Evolutionary conservation across 2,113 vertebrate genomes (phyloP).

Genomic region (Chaetodon auriga): DNA sequence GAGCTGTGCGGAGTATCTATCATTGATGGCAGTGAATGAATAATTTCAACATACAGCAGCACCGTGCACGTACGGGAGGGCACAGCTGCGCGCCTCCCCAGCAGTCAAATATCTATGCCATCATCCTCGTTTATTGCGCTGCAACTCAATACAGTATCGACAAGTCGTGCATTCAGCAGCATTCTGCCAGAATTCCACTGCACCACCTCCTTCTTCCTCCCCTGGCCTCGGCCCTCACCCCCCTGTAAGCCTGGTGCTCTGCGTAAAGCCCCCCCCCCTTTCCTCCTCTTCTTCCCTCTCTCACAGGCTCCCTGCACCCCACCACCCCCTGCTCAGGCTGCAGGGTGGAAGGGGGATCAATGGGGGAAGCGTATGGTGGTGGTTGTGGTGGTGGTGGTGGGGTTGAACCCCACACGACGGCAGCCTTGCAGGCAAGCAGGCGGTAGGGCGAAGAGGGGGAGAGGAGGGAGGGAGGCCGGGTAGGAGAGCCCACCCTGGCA

Average conservation of each 20-base stretch:
- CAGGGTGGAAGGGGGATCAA: constrained; percentile 64
- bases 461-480: constrained; percentile 1
- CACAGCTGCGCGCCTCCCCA: background rate
- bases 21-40: constrained; percentile 46
- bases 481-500: constrained; percentile 63
- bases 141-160: constrained; percentile 75
- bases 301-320: constrained; percentile 33
- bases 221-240: constrained; percentile 49
- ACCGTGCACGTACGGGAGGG: background rate
- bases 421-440: constrained; percentile 64
- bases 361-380: constrained; percentile 60
- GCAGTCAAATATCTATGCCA: background rate
- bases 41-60: constrained; percentile 20
- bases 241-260: constrained; percentile 44
- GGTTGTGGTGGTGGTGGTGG: constrained; percentile 24
- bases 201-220: constrained; percentile 65
- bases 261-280: constrained; percentile 5
- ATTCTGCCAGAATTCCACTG: constrained; percentile 77
- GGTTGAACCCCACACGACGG: constrained; percentile 79
- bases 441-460: constrained; percentile 3
- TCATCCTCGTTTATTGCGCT: constrained; percentile 3
- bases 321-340: constrained; percentile 57
- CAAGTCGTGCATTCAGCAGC: constrained; percentile 57
- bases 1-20: constrained; percentile 51
- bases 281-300: constrained; percentile 15